Conservation (phyloP, 1,140 invertebrate species). For the Drosophila mayri region DNA sequence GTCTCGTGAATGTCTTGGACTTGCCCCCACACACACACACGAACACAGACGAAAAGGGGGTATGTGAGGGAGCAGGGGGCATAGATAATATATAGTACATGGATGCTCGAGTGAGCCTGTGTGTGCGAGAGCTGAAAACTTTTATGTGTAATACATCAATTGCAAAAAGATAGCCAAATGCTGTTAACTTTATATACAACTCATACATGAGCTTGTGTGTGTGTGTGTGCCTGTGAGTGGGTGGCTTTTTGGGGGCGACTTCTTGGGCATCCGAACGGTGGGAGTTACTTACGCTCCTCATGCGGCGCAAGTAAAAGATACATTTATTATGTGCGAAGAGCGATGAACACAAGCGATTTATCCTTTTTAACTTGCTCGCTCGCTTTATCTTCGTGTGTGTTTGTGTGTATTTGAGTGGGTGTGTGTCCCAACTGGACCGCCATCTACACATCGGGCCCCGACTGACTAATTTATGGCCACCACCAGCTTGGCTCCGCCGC, state of each 20-base stretch:
- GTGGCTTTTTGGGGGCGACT: slow-evolving; percentile 19
- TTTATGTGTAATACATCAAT: slow-evolving; percentile 85
- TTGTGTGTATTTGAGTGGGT: slow-evolving; percentile 14
- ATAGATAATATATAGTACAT: slow-evolving; percentile 59
- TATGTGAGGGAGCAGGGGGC: slow-evolving; percentile 9
- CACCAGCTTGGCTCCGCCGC: slow-evolving; percentile 62
- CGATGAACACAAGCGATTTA: slow-evolving; percentile 84
- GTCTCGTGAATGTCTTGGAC: slow-evolving; percentile 74
- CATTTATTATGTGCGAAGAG: slow-evolving; percentile 84
- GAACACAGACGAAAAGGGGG: not conserved
- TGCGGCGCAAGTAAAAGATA: slow-evolving; percentile 81
- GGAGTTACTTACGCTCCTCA: slow-evolving; percentile 78
- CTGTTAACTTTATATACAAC: slow-evolving; percentile 84
- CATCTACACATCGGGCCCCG: slow-evolving; percentile 55
- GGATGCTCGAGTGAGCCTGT: slow-evolving; percentile 41
- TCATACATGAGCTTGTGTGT: slow-evolving; percentile 34
- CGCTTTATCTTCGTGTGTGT: slow-evolving; percentile 31
- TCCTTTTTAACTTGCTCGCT: slow-evolving; percentile 81
- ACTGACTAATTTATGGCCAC: slow-evolving; percentile 76
- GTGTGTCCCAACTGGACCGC: slow-evolving; percentile 59
- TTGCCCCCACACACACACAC: slow-evolving; percentile 36
- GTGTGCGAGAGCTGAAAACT: slow-evolving; percentile 71
- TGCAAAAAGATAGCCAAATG: slow-evolving; percentile 84
- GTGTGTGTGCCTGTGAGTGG: slow-evolving; percentile 32
- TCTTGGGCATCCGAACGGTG: slow-evolving; percentile 39